phyloP scores from a whole-genome alignment of 2,113 vertebrate genomes.

The Prionailurus viverrinus region DNA sequence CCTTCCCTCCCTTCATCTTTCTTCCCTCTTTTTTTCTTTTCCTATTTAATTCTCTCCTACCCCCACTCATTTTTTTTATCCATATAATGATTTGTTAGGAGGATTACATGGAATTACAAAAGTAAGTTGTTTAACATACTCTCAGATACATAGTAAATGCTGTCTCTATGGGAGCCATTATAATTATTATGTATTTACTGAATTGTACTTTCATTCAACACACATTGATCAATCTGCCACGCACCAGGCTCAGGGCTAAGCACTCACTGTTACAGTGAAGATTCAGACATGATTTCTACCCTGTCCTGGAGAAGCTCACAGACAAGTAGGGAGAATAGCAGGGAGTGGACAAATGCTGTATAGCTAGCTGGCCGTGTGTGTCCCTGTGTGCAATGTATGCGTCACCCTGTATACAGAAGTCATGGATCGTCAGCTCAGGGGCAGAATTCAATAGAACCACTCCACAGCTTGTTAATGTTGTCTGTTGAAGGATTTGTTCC shows the following conservation, averaged over 20 bases:
- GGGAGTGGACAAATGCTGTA: background rate
- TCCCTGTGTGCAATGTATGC: too few relatives aligned
- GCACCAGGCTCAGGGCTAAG: background rate
- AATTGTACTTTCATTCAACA: background rate
- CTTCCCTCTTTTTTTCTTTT: background rate
- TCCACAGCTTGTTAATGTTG: background rate
- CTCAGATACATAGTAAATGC: background rate
- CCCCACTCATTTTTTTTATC: background rate
- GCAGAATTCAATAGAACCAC: background rate
- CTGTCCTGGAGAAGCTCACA: background rate
- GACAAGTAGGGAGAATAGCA: background rate
- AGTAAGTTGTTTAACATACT: background rate
- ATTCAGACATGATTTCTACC: background rate
- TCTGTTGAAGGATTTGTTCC: background rate
- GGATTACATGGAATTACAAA: background rate
- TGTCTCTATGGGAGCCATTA: background rate
- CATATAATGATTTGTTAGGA: constrained; percentile 13
- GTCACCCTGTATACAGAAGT: background rate
- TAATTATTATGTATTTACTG: background rate
- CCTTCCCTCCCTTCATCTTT: background rate
- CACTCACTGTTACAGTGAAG: background rate
- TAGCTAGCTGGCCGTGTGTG: background rate
- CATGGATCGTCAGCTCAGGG: background rate
- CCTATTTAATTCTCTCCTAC: background rate
- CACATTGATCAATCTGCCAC: background rate